These are phyloP conservation scores for Rana temporaria DNA, from an alignment of 2,113 vertebrate species.

Conservation along the genomic window DNA sequence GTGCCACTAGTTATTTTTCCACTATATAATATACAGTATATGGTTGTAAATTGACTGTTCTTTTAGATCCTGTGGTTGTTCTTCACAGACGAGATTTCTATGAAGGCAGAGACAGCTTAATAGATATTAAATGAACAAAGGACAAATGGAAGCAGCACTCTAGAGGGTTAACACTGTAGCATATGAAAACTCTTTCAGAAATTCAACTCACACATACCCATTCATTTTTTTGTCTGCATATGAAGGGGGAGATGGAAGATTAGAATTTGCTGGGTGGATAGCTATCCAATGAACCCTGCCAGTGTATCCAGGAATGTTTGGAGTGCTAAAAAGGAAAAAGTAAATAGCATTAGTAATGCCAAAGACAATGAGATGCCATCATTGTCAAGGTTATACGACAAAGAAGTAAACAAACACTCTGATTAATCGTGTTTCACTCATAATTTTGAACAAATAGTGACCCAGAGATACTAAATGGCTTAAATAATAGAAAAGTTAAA, in stretches of 20 bases:
- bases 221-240: constrained; percentile 65
- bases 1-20: too few relatives aligned
- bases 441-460: too few relatives aligned
- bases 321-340: constrained; percentile 67
- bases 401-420: constrained; percentile 24
- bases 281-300: constrained; percentile 75
- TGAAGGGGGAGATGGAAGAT: constrained; percentile 64
- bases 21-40: too few relatives aligned
- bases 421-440: background rate
- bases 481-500: background rate
- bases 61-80: too few relatives aligned
- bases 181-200: constrained; percentile 56
- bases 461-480: background rate
- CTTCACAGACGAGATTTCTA: too few relatives aligned
- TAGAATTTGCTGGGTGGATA: constrained; percentile 71
- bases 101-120: background rate
- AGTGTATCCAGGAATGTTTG: constrained; percentile 79
- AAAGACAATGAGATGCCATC: constrained; percentile 39
- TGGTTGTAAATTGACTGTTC: too few relatives aligned
- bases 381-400: constrained; percentile 38
- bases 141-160: background rate
- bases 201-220: constrained; percentile 69
- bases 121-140: background rate
- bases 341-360: constrained; percentile 56
- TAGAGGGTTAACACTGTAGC: constrained; percentile 42